Evolutionary conservation across 2,888 invertebrate genomes (phyloP).

Genomic region (Brachyopa scutellaris): DNA sequence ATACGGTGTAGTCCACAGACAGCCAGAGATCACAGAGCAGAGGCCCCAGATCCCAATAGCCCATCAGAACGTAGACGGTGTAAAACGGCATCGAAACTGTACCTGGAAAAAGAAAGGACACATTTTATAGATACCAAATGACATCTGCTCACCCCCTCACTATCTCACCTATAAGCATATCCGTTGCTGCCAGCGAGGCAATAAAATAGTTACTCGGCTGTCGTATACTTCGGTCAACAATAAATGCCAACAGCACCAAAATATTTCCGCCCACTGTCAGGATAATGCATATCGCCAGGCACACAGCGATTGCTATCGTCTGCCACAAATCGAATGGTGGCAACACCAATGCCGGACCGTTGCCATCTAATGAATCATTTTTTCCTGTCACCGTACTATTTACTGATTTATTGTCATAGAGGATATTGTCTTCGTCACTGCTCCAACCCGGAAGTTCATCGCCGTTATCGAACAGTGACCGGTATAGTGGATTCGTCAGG

Average conservation of each 20-base stretch:
- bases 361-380: slow-evolving; percentile 73
- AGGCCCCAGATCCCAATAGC: slow-evolving; percentile 98
- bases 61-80: slow-evolving; percentile 97
- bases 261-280: slow-evolving; percentile 98
- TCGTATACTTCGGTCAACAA: slow-evolving; percentile 95
- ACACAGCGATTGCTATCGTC: slow-evolving; percentile 93
- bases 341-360: slow-evolving; percentile 84
- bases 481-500: slow-evolving; percentile 81
- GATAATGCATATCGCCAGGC: slow-evolving; percentile 93
- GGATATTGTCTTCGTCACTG: slow-evolving; percentile 76
- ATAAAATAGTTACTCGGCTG: slow-evolving; percentile 99
- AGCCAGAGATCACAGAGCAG: slow-evolving; percentile 98
- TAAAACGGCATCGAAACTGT: slow-evolving; percentile 99
- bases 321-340: slow-evolving; percentile 96
- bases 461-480: slow-evolving; percentile 81
- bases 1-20: slow-evolving; percentile 99
- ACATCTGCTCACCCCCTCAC: neutral
- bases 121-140: neutral
- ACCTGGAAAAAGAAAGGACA: slow-evolving; percentile 84
- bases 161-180: slow-evolving; percentile 93
- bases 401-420: slow-evolving; percentile 76
- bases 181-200: slow-evolving; percentile 98
- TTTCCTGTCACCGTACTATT: slow-evolving; percentile 76
- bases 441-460: slow-evolving; percentile 80
- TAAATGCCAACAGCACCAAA: slow-evolving; percentile 95